These are phyloP conservation scores for Sericinus montela DNA, from an alignment of 2,888 invertebrate genomes.

Conservation along the genomic window DNA sequence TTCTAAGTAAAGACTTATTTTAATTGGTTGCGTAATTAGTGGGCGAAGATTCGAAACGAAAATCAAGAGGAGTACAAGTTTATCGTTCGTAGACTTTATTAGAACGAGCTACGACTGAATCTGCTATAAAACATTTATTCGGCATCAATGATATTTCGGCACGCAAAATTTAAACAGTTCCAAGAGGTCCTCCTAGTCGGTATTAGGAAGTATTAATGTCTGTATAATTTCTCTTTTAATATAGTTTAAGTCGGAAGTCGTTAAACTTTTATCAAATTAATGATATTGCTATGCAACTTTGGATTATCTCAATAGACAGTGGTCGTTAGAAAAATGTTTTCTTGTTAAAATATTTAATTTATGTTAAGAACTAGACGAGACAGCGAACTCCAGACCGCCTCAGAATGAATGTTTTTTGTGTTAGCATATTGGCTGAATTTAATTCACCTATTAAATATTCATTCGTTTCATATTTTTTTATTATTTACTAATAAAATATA, in stretches of 20 bases:
- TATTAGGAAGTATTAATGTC: not conserved
- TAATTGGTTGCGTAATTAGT: slow-evolving; percentile 19
- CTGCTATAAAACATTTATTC: not conserved
- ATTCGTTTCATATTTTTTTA: too few species aligned
- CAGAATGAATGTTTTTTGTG: too few species aligned
- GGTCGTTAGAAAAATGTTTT: too few species aligned
- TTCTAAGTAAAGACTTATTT: slow-evolving; percentile 21
- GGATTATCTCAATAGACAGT: not conserved
- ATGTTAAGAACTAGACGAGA: too few species aligned
- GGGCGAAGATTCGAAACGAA: slow-evolving; percentile 4
- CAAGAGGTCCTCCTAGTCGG: not conserved
- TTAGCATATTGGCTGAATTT: too few species aligned
- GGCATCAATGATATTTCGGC: not conserved
- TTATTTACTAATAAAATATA: too few species aligned
- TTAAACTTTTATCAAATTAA: slow-evolving; percentile 1
- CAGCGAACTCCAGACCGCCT: too few species aligned
- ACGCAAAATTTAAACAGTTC: not conserved
- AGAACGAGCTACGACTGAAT: not conserved
- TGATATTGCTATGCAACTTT: not conserved
- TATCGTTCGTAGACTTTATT: not conserved
- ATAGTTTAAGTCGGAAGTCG: slow-evolving; percentile 2
- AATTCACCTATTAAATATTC: too few species aligned
- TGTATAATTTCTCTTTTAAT: slow-evolving; percentile 1
- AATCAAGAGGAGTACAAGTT: not conserved
- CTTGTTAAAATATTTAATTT: too few species aligned